These are phyloP conservation scores for Actenoides hombroni DNA, from an alignment of 2,113 vertebrate genomes.

Conservation along the genomic window DNA sequence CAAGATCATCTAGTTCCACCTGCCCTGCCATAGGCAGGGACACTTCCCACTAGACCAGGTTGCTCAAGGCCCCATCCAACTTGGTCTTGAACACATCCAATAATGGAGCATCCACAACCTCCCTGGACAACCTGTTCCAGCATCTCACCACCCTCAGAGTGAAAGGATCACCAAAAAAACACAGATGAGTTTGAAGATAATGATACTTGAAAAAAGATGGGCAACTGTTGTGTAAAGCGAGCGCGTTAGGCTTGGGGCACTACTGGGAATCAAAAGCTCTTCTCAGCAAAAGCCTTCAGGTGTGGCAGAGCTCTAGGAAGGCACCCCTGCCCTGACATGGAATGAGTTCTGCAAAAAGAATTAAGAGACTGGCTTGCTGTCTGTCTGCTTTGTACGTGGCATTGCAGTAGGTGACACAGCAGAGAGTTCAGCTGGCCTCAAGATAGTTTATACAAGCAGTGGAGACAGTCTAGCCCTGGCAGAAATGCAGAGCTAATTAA, in stretches of 20 bases:
- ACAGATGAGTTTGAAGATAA: not conserved
- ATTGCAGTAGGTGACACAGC: not conserved
- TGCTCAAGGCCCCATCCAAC: too few species aligned
- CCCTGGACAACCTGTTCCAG: too few species aligned
- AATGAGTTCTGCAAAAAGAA: not conserved
- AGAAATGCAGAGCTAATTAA: not conserved
- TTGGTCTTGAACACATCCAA: too few species aligned
- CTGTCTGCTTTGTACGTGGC: not conserved
- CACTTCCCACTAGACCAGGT: too few species aligned
- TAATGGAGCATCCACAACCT: too few species aligned
- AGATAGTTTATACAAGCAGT: not conserved
- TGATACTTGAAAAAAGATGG: not conserved
- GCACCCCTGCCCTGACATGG: not conserved
- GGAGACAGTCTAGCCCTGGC: not conserved
- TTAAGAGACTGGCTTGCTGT: not conserved
- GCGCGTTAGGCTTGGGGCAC: not conserved
- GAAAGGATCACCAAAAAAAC: not conserved
- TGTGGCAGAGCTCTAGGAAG: not conserved
- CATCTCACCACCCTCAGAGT: too few species aligned
- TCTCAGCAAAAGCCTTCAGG: not conserved
- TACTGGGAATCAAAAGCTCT: not conserved
- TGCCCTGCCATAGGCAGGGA: too few species aligned
- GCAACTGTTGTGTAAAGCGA: not conserved
- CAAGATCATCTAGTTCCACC: too few species aligned
- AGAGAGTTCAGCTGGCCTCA: not conserved